Percentiles rank a stretch among this genome's conserved stretches.
Evolutionary conservation across 1,140 invertebrate species (phyloP).

Genomic region (Drosophila pectinifera): DNA sequence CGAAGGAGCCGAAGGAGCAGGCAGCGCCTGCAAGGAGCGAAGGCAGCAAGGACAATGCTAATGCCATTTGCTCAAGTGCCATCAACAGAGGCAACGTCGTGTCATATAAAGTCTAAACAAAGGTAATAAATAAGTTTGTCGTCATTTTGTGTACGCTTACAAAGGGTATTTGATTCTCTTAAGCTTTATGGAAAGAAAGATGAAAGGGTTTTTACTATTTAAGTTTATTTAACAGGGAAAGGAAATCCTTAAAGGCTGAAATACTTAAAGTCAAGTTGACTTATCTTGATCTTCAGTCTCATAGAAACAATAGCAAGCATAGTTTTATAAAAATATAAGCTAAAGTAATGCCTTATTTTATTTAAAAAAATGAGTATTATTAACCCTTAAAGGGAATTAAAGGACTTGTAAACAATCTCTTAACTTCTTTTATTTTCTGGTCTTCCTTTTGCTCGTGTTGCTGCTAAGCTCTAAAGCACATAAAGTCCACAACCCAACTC

Average conservation of each 20-base stretch:
- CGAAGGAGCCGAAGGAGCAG: background rate
- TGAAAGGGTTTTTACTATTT: background rate
- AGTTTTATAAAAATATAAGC: background rate
- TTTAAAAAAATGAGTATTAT: background rate
- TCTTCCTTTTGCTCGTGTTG: slow-evolving; percentile 9
- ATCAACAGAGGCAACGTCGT: slow-evolving; percentile 52
- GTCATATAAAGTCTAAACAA: slow-evolving; percentile 78
- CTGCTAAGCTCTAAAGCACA: slow-evolving; percentile 37
- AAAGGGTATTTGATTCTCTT: background rate
- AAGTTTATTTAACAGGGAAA: background rate
- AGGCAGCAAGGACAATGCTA: slow-evolving; percentile 63
- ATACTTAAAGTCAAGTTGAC: background rate
- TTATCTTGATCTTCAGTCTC: background rate
- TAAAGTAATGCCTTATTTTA: too few relatives aligned
- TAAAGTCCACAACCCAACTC: slow-evolving; percentile 36
- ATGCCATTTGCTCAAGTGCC: slow-evolving; percentile 74
- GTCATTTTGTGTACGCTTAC: slow-evolving; percentile 21
- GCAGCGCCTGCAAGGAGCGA: slow-evolving; percentile 1
- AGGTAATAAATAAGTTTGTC: slow-evolving; percentile 76
- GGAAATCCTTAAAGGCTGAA: background rate
- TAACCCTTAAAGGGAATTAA: background rate
- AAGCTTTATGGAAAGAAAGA: background rate
- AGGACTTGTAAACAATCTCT: too few relatives aligned
- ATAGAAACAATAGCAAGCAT: too few relatives aligned
- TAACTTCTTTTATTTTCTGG: background rate